Conservation (phyloP, 2,797 vertebrate species). For the Sarcophilus harrisii region DNA sequence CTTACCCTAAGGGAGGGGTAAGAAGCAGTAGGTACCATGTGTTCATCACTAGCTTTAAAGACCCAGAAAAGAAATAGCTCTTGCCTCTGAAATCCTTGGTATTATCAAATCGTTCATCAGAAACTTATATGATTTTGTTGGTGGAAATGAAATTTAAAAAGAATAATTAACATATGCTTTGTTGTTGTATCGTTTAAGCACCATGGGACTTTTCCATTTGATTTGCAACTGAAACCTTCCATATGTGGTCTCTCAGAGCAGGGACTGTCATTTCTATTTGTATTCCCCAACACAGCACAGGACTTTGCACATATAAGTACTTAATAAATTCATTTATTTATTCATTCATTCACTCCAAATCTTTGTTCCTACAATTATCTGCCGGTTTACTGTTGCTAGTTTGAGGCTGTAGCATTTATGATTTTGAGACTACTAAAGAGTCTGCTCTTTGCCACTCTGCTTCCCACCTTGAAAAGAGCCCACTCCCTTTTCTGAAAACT, state of each 20-base stretch:
- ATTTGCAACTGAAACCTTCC: neutral
- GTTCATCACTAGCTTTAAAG: neutral
- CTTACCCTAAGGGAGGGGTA: neutral
- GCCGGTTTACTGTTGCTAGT: neutral
- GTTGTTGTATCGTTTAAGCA: neutral
- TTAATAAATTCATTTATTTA: neutral
- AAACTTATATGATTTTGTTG: neutral
- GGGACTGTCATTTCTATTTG: neutral
- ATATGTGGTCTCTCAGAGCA: neutral
- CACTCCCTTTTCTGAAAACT: neutral
- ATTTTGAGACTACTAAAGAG: slow-evolving; percentile 26
- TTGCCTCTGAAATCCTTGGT: neutral
- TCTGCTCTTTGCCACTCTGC: neutral
- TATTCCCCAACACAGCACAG: neutral
- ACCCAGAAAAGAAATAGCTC: neutral
- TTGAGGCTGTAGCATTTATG: slow-evolving; percentile 1
- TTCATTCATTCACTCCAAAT: neutral
- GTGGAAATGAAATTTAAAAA: neutral
- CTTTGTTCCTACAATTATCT: slow-evolving; percentile 17
- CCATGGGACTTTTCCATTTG: neutral
- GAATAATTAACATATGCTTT: neutral
- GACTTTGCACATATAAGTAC: neutral
- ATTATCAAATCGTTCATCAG: neutral
- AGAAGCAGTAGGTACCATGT: neutral
- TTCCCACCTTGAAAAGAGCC: neutral